Evolutionary conservation across 2,113 vertebrate species (phyloP).

Genomic region (Sula dactylatra): DNA sequence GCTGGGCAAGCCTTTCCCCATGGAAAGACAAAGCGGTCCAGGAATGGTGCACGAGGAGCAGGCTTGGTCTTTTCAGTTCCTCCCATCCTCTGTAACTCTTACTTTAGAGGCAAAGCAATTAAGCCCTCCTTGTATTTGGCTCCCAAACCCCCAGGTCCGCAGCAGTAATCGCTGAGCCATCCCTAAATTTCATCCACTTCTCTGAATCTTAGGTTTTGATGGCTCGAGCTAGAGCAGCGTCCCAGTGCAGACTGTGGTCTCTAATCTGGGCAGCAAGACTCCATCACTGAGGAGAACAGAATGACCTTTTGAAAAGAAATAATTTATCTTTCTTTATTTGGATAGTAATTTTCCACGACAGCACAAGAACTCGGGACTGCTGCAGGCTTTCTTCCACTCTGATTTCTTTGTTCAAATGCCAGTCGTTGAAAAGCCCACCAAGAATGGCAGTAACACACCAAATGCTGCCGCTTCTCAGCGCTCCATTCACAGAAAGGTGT

Average conservation of each 20-base stretch:
- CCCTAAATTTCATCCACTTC: neutral
- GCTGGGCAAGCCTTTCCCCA: neutral
- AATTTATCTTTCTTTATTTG: neutral
- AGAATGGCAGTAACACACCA: neutral
- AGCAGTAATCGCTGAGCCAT: neutral
- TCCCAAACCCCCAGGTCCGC: neutral
- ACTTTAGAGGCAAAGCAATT: neutral
- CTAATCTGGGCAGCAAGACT: neutral
- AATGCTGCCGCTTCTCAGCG: neutral
- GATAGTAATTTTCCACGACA: neutral
- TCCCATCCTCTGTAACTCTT: neutral
- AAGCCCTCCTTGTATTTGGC: neutral
- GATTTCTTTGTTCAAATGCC: neutral
- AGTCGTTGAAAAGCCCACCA: neutral
- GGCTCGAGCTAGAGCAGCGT: neutral
- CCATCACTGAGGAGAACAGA: neutral
- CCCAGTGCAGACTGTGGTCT: neutral
- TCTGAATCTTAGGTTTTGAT: neutral
- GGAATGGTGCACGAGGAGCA: neutral
- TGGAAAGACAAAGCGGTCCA: neutral
- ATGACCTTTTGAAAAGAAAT: neutral
- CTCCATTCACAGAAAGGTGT: constrained; percentile 40
- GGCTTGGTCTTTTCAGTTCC: neutral
- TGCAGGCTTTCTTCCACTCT: neutral
- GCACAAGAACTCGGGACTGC: neutral